These are phyloP conservation scores for Dendrocincla tyrannina DNA, from an alignment of 2,797 vertebrate genomes.

Conservation along the genomic window DNA sequence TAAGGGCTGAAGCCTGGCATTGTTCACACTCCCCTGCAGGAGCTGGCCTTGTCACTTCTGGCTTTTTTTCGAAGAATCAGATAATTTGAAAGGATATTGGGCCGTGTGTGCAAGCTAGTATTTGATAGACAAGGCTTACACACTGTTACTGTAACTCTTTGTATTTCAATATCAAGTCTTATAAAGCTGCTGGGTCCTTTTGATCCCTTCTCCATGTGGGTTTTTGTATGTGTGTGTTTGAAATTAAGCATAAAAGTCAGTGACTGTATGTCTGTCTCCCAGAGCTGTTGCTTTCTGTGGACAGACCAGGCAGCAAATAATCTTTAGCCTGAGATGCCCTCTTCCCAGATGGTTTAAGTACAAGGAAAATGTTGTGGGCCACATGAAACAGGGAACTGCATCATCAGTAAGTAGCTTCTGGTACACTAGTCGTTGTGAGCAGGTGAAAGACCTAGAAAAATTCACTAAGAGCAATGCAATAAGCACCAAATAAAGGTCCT, in stretches of 20 bases:
- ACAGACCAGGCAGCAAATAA: background rate
- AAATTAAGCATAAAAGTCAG: background rate
- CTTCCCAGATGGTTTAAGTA: background rate
- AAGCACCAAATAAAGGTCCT: background rate
- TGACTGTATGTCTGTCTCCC: background rate
- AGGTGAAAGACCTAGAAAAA: background rate
- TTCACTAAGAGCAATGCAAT: background rate
- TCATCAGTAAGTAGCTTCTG: background rate
- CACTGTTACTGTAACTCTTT: background rate
- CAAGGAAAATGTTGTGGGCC: background rate
- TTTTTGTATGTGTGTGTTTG: background rate
- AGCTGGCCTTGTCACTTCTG: background rate
- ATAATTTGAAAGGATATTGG: background rate
- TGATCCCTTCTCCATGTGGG: background rate
- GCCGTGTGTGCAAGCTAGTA: rapidly evolving
- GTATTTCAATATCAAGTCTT: background rate
- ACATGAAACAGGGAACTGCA: rapidly evolving
- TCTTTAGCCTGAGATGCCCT: background rate
- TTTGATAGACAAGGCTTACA: background rate
- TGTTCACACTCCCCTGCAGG: too few relatives aligned
- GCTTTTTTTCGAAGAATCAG: background rate
- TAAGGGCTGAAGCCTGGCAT: background rate
- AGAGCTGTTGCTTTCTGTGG: background rate
- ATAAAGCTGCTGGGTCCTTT: background rate
- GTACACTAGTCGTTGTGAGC: background rate